phyloP scores from a whole-genome alignment of 2,797 vertebrate genomes.

The Hybognathus amarus region DNA sequence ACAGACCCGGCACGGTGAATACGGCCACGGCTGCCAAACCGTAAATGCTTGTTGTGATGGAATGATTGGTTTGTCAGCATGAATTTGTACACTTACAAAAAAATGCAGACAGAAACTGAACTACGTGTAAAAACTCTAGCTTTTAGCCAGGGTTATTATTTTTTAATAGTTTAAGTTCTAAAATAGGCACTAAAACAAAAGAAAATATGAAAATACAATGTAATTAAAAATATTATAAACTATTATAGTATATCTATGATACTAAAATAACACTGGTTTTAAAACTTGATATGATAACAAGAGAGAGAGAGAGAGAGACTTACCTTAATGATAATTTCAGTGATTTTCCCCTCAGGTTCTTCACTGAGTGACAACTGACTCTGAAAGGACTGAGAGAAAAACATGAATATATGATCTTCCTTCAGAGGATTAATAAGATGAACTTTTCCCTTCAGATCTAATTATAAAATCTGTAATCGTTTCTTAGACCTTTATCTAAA shows the following conservation, averaged over 20 bases:
- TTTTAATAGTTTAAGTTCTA: background rate
- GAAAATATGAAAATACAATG: background rate
- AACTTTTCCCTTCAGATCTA: background rate
- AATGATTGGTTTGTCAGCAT: background rate
- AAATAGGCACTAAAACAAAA: background rate
- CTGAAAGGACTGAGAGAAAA: conserved; percentile 72
- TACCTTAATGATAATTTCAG: conserved; percentile 89
- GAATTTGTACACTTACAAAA: background rate
- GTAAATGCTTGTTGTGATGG: background rate
- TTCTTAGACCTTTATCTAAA: background rate
- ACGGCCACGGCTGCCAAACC: background rate
- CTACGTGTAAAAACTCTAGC: background rate
- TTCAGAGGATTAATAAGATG: background rate
- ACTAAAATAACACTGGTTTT: background rate
- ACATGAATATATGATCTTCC: background rate
- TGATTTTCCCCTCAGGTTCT: conserved; percentile 82
- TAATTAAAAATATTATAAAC: background rate
- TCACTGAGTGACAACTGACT: conserved; percentile 82
- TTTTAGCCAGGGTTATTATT: background rate
- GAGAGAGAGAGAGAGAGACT: conserved; percentile 42
- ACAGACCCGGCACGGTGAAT: background rate
- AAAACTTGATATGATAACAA: background rate
- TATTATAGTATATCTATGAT: background rate
- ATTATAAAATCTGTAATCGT: background rate
- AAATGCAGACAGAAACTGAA: background rate